Conservation (phyloP, 1,140 invertebrate genomes). For the Planococcus citri region DNA sequence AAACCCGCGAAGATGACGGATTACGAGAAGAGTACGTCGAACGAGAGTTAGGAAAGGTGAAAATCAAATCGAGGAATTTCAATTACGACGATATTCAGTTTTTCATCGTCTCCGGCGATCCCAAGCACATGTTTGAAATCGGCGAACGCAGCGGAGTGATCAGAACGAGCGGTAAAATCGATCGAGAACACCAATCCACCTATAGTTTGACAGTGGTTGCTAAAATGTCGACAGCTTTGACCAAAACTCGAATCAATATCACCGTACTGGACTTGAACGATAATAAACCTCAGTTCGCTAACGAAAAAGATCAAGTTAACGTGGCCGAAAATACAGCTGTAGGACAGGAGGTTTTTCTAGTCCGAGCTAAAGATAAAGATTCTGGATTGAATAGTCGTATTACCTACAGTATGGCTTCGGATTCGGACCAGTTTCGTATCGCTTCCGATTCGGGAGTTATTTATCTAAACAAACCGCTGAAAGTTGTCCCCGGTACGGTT, state of each 20-base stretch:
- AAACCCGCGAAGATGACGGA: constrained; percentile 58
- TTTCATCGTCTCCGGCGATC: constrained; percentile 71
- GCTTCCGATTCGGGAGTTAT: constrained; percentile 74
- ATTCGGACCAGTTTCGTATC: constrained; percentile 70
- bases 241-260: constrained; percentile 61
- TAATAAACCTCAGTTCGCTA: constrained; percentile 69
- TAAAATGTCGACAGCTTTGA: constrained; percentile 49
- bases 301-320: constrained; percentile 57
- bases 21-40: constrained; percentile 39
- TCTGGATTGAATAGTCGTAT: constrained; percentile 69
- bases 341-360: constrained; percentile 79
- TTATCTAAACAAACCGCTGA: constrained; percentile 64
- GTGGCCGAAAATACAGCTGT: constrained; percentile 79
- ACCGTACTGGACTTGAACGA: constrained; percentile 84
- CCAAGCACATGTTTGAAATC: constrained; percentile 61
- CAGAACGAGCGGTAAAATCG: constrained; percentile 61
- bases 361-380: constrained; percentile 71
- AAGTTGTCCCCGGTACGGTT: constrained; percentile 48
- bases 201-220: constrained; percentile 71
- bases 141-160: constrained; percentile 66
- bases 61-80: constrained; percentile 39
- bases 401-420: constrained; percentile 63
- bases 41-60: constrained; percentile 62
- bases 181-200: constrained; percentile 62
- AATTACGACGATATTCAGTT: constrained; percentile 45